Conservation (phyloP, 2,888 invertebrate species). For the Nipponacmea schrenckii region DNA sequence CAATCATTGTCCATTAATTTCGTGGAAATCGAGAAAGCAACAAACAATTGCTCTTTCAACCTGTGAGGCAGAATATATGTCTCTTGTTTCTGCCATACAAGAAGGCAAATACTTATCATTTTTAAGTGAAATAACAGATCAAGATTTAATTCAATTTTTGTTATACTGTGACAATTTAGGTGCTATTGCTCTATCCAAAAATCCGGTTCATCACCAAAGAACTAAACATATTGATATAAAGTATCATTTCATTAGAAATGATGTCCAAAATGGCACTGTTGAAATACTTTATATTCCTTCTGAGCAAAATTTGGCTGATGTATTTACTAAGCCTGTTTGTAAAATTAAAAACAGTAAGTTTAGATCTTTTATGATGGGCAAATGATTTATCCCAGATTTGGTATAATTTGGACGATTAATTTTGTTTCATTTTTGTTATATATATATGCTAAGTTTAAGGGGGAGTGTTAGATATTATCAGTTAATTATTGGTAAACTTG, state of each 20-base stretch:
- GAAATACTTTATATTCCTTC: neutral
- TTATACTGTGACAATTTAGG: slow-evolving; percentile 31
- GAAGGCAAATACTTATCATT: slow-evolving; percentile 22
- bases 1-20: slow-evolving; percentile 21
- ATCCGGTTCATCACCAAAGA: slow-evolving; percentile 28
- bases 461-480: no score
- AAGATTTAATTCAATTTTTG: neutral
- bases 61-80: slow-evolving; percentile 43
- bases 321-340: neutral
- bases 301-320: neutral
- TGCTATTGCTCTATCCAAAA: slow-evolving; percentile 26
- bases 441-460: no score
- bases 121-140: neutral
- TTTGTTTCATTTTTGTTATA: no score
- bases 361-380: no score
- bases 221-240: slow-evolving; percentile 38
- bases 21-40: slow-evolving; percentile 31
- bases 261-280: neutral
- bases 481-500: no score
- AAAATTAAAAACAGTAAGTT: no score
- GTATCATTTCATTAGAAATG: slow-evolving; percentile 29
- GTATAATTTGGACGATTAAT: no score
- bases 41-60: slow-evolving; percentile 35
- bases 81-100: slow-evolving; percentile 34
- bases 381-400: no score